A percentile compares a stretch with the other conserved stretches of the same genome.
These are phyloP conservation scores for Sphaerodactylus townsendi DNA, from an alignment of 2,113 vertebrate species.

Conservation along the genomic window DNA sequence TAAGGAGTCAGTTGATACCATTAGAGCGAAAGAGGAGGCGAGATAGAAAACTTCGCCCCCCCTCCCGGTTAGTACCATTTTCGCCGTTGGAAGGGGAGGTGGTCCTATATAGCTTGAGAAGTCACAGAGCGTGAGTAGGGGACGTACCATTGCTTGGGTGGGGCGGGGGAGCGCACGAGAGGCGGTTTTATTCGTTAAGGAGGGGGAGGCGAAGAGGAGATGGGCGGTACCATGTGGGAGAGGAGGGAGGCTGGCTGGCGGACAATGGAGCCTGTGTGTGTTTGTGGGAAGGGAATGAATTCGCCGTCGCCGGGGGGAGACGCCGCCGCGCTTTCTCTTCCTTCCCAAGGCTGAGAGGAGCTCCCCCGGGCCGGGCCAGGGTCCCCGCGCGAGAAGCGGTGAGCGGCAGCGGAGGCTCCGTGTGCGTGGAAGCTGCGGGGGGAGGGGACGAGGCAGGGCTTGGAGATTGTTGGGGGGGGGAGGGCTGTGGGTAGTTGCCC, in stretches of 20 bases:
- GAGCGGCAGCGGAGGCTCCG: conserved; percentile 21
- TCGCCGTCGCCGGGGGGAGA: conserved; percentile 69
- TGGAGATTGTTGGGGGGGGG: background rate
- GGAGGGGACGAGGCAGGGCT: background rate
- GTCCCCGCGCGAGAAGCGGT: conserved; percentile 15
- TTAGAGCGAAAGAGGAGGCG: background rate
- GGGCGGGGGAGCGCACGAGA: conserved; percentile 13
- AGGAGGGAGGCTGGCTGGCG: conserved; percentile 72
- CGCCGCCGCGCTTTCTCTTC: conserved; percentile 71
- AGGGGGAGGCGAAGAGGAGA: conserved; percentile 53
- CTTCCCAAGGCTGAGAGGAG: conserved; percentile 53
- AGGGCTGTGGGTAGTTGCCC: background rate
- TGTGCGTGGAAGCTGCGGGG: conserved; percentile 29
- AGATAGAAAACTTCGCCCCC: background rate
- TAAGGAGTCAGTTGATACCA: conserved; percentile 31
- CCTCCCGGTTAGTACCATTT: conserved; percentile 23
- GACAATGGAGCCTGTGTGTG: conserved; percentile 83
- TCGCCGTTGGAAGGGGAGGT: conserved; percentile 33
- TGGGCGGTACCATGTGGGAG: conserved; percentile 64
- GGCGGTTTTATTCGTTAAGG: conserved; percentile 29
- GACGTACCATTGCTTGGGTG: conserved; percentile 31
- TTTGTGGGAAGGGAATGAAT: conserved; percentile 74
- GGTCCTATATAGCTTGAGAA: conserved; percentile 8
- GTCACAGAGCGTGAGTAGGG: background rate
- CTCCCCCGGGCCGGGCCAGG: conserved; percentile 65